Evolutionary conservation across 2,113 vertebrate genomes (phyloP), one percentile per base, ranked within the genome.

Genomic region (Perccottus glenii): DNA sequence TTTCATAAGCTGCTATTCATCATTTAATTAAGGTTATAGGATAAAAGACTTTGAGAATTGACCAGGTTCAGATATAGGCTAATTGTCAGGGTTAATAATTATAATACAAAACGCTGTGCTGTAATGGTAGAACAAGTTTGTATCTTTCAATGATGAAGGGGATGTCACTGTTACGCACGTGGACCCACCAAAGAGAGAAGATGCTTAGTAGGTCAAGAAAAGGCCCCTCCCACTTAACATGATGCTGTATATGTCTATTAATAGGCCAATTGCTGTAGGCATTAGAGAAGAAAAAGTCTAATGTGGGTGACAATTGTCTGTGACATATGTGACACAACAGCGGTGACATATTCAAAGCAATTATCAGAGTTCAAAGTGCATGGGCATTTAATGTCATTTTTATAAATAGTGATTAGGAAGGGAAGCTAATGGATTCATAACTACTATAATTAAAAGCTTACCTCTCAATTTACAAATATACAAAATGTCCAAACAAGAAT

Each of bases 11-110:
- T 78, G 57, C 19, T 27, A 78, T 62, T 69, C 55, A 27, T 52
- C 1, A 46, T 57, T 81, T 62, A 57, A 72, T 60, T 73, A 71
- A 32, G 59, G 40, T 67, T 12, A 60, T 36, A 36, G 32, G n/a
- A 62, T 51, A 58, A 83, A 73, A 61, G 42, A 62, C 44, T 53
- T 15, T 8, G 47, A 56, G 59, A 64, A 75, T 78, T 70, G 53
- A 36, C 44, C 64, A 73, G 70, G 58, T 75, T 67, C 15, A 70
- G 46, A 71, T 68, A 51, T 67, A 73, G 60, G 61, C 55, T 58
- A 67, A 69, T 61, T 58, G 63, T 60, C 67, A 14, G 2, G 50
- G 32, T 51, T 27, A 40, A 55, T 6, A 53, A 33, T 53, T 53
- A 53, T 33, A 14, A 53, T 35, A 11, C 14, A 32, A 35, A 53